A percentile compares a stretch with the other conserved stretches of the same genome.
These are phyloP conservation scores for Opisthocomus hoazin DNA, from an alignment of 2,113 vertebrate species.

Conservation along the genomic window DNA sequence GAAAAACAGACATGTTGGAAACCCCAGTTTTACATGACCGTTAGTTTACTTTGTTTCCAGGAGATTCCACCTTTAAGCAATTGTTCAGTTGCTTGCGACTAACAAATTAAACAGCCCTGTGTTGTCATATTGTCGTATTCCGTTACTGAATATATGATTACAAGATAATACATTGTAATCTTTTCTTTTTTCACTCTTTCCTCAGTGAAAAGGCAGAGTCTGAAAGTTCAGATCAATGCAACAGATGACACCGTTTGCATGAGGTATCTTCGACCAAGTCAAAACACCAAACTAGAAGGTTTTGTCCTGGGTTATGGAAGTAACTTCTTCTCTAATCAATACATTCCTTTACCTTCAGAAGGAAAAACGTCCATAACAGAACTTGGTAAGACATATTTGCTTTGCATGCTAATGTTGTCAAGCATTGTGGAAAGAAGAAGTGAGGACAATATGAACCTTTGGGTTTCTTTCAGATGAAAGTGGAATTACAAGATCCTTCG, in stretches of 20 bases:
- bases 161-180: not conserved
- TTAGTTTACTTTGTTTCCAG: not conserved
- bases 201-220: conserved; percentile 84
- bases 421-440: not conserved
- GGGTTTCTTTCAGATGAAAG: not conserved
- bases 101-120: not conserved
- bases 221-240: conserved; percentile 91
- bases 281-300: conserved; percentile 85
- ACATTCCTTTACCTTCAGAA: conserved; percentile 85
- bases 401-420: not conserved
- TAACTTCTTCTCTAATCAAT: conserved; percentile 90
- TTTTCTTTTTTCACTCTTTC: not conserved
- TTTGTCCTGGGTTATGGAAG: conserved; percentile 94
- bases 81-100: not conserved
- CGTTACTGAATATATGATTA: not conserved
- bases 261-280: conserved; percentile 83
- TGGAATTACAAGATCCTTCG: not conserved
- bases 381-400: conserved; percentile 80
- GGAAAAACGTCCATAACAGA: conserved; percentile 82
- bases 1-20: not conserved
- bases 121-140: not conserved
- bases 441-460: not conserved
- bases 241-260: conserved; percentile 89
- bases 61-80: not conserved
- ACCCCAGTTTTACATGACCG: not conserved